Conservation (phyloP, 2,797 vertebrate genomes). For the Serranus cabrilla region DNA sequence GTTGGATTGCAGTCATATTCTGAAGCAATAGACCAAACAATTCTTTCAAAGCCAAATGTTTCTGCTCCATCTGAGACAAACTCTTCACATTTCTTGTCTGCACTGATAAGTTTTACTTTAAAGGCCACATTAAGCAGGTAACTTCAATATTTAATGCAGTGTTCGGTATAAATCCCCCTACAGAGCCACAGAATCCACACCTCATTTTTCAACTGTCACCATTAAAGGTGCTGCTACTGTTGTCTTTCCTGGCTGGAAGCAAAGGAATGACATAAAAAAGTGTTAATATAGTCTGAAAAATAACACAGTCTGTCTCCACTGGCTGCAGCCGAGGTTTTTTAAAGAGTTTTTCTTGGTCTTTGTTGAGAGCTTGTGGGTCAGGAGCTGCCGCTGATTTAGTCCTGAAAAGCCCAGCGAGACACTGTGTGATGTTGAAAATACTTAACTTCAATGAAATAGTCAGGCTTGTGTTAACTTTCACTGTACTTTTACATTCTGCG, state of each 20-base stretch:
- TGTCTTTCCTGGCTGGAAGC: constrained; percentile 41
- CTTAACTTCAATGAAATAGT: constrained; percentile 18
- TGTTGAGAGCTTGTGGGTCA: constrained; percentile 14
- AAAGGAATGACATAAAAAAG: constrained; percentile 15
- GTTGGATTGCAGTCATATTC: constrained; percentile 66
- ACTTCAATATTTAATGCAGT: constrained; percentile 55
- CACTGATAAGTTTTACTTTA: constrained; percentile 48
- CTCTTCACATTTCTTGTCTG: constrained; percentile 46
- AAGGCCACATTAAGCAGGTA: constrained; percentile 40
- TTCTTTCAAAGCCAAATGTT: constrained; percentile 64
- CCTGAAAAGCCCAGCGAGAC: not conserved
- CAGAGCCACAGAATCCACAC: constrained; percentile 28
- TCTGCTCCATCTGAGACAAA: constrained; percentile 62
- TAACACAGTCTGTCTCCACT: constrained; percentile 6
- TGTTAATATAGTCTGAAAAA: constrained; percentile 12
- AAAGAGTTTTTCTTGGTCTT: constrained; percentile 17
- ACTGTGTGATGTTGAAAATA: constrained; percentile 14
- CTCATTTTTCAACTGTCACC: constrained; percentile 38
- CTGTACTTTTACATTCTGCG: not conserved
- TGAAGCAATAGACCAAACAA: constrained; percentile 67
- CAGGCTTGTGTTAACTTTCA: not conserved
- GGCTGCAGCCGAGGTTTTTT: constrained; percentile 11
- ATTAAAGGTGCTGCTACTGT: constrained; percentile 4
- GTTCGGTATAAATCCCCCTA: constrained; percentile 38
- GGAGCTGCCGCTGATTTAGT: constrained; percentile 13